Percentiles rank a stretch among this genome's conserved stretches.
Evolutionary conservation across 2,888 invertebrate species (phyloP).

Genomic region (Platycnemis pennipes): DNA sequence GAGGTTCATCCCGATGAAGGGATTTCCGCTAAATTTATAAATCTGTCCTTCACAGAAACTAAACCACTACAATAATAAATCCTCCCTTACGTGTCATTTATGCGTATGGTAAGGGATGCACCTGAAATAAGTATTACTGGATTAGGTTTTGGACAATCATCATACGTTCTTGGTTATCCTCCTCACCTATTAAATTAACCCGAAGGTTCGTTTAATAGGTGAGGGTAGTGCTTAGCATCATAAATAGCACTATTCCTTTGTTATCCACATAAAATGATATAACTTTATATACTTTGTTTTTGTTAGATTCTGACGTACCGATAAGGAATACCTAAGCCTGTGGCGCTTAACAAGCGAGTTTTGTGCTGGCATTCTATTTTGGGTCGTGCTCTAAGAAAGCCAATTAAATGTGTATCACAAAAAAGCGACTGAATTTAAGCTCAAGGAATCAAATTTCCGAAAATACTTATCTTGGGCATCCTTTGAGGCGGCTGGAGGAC

Average conservation of each 20-base stretch:
- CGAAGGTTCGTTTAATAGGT: too few relatives aligned
- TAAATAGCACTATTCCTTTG: not conserved
- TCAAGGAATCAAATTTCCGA: not conserved
- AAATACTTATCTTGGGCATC: conserved; percentile 60
- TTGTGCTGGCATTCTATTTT: not conserved
- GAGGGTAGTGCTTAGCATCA: too few relatives aligned
- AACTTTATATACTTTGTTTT: not conserved
- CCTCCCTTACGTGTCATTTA: too few relatives aligned
- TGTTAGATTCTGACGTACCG: not conserved
- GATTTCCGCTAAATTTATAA: too few relatives aligned
- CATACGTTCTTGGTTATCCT: not conserved
- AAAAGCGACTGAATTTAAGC: conserved; percentile 23
- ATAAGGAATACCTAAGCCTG: not conserved
- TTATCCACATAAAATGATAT: not conserved
- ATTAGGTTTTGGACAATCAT: not conserved
- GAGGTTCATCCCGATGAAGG: too few relatives aligned
- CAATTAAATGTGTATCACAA: not conserved
- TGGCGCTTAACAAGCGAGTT: not conserved
- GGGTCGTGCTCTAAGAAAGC: conserved; percentile 23
- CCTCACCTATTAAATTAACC: too few relatives aligned
- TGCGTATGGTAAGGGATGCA: not conserved
- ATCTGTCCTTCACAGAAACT: too few relatives aligned
- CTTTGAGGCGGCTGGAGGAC: conserved; percentile 38
- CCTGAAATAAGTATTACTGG: not conserved
- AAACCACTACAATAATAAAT: too few relatives aligned